Evolutionary conservation across 2,113 vertebrate genomes (phyloP), one percentile per base, ranked within the genome.

Genomic region (Pseudopodoces humilis): DNA sequence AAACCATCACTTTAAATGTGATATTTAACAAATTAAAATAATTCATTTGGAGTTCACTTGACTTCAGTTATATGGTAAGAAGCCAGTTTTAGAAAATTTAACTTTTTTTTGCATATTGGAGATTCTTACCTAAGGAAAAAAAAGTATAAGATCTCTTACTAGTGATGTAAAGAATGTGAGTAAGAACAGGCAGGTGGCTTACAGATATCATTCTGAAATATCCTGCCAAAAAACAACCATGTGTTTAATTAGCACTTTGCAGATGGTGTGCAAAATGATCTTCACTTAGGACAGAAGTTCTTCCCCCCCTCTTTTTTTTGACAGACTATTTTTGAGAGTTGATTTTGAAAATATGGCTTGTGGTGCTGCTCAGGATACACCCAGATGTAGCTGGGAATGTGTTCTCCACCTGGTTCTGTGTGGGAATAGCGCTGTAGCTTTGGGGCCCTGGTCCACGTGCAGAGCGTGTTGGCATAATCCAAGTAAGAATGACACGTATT

Each of bases 141-240:
- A 67, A 89, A 6, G 50, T 58, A 46, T 78, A 67, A 88, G 37
- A 25, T 49, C 92, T 95, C 78, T 96, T 96, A 70, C 78, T 95
- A 93, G 91, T 88, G 88, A 96, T 97, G 88, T 92, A 87, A 96
- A 89, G 95, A 96, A 92, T 98, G 92, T 97, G 97, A 97, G 96
- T 95, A 96, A 97, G 96, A 95, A 84, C 87, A 96, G 94, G 95
- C 97, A 98, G 97, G 97, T 97, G 96, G 96, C 96, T 98, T 80
- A 39, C 86, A 97, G 96, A 97, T 97, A 97, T 85, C 91, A 97
- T 96, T 98, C 96, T 96, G 95, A 97, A 97, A 97, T 97, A 96
- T 80, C 94, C 95, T 97, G 97, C 97, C 97, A 97, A 98, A 97
- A 96, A 97, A 90, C 84, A 96, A 89, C 11, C 35, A 91, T 94